Evolutionary conservation across 2,113 vertebrate genomes (phyloP).

Genomic region (Phainopepla nitens): DNA sequence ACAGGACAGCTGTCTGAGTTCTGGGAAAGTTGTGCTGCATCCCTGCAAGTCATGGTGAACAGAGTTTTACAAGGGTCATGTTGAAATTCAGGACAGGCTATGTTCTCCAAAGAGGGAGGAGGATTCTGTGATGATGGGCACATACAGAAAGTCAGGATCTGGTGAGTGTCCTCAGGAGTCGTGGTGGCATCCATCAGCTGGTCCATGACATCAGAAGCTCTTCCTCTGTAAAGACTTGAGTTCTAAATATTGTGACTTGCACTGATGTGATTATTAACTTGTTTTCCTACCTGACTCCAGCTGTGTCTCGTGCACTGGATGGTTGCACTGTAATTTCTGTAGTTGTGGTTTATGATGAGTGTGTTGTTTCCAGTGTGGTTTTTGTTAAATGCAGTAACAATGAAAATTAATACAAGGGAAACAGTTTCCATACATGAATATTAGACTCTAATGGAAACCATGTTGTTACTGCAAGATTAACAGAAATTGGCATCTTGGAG

Average conservation of each 20-base stretch:
- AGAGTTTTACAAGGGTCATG: background rate
- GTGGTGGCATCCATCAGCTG: background rate
- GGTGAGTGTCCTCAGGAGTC: background rate
- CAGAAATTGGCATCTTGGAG: background rate
- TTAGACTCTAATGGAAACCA: slow-evolving; percentile 4
- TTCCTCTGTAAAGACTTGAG: background rate
- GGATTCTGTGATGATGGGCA: background rate
- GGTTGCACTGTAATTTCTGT: background rate
- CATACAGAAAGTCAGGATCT: background rate
- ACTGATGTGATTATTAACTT: background rate
- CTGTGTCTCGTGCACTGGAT: background rate
- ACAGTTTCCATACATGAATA: background rate
- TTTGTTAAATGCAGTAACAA: slow-evolving; percentile 32
- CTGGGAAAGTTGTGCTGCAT: background rate
- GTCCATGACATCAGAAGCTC: background rate
- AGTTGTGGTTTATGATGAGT: background rate
- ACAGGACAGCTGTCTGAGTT: background rate
- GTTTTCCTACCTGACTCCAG: background rate
- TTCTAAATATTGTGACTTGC: background rate
- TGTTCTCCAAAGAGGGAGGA: background rate
- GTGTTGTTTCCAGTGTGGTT: slow-evolving; percentile 14
- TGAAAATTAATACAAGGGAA: background rate
- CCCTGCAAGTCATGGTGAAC: background rate
- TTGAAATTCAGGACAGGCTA: background rate
- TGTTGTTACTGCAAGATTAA: background rate